Base-by-base conservation (phyloP, 2,113 vertebrate species). In the Probosciger aterrimus region DNA sequence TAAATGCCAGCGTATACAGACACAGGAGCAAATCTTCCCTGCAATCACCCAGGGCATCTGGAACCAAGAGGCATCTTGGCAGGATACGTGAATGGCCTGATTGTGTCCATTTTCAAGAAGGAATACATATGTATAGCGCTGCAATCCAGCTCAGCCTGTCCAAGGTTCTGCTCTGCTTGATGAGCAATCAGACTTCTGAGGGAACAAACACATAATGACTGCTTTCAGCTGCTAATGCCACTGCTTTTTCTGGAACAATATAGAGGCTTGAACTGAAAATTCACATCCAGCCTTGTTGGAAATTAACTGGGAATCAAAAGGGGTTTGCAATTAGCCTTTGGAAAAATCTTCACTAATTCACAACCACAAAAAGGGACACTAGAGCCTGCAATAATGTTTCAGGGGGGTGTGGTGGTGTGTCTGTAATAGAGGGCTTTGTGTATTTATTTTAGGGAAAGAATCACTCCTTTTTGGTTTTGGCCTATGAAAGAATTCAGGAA, bases 171-270 rank as follows among this genome's bases (percentile, higher is more conserved):
- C 90, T 95, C 88, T 3, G 43, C 87, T 88, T 92, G 96, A 93
- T 94, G 93, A 95, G 85, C 94, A 95, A 95, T 97, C 95, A 93
- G 79, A 67, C 85, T 96, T 86, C 92, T 94, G 82, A 23, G 11
- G 85, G 93, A 93, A 85, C 86, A 93, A 86, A 96, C 60, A 50
- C 31, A 11, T 90, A 94, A 93, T 95, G 96, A 94, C 93, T 96
- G 92, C 95, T 95, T 93, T 94, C 92, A 93, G 80, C 95, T 94
- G 84, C 90, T 96, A 96, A 96, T 96, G 96, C 82, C 68, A 73
- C 49, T 93, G 97, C 96, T 91, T 96, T 97, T 97, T 96, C 93
- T 90, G 84, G 85, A 96, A 93, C 82, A 86, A 79, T 65, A 82
- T 76, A 83, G 79, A 97, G 91, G 80, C 86, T 94, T 93, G 93